phyloP scores from a whole-genome alignment of 2,888 invertebrate genomes.

The Zelleria hepariella region DNA sequence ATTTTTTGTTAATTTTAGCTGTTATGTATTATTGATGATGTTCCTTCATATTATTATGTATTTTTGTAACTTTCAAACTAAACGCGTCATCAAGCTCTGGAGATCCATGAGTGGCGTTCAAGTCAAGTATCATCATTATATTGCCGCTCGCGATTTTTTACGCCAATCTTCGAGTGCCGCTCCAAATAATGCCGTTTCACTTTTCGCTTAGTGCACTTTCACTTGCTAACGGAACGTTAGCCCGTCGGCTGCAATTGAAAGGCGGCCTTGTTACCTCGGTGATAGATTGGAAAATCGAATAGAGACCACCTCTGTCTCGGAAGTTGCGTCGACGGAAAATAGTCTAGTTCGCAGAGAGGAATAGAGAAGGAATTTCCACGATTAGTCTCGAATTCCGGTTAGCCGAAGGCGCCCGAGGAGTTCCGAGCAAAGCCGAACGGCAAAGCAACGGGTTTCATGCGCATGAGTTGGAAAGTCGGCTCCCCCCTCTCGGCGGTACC shows the following conservation, averaged over 20 bases:
- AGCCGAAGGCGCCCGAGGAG: slow-evolving; percentile 31
- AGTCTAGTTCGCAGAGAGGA: slow-evolving; percentile 16
- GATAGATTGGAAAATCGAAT: slow-evolving; percentile 4
- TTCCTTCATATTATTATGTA: no score
- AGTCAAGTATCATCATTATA: slow-evolving; percentile 36
- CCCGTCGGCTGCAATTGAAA: slow-evolving; percentile 26
- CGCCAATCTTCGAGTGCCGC: slow-evolving; percentile 43
- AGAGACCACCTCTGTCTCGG: not conserved
- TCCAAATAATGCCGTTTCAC: slow-evolving; percentile 59
- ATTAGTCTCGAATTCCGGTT: slow-evolving; percentile 9
- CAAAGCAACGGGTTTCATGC: slow-evolving; percentile 29
- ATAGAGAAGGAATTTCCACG: slow-evolving; percentile 17
- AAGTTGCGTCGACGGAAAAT: slow-evolving; percentile 14
- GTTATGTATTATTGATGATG: no score
- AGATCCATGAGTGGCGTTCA: not conserved
- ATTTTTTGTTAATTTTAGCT: no score
- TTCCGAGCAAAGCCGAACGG: slow-evolving; percentile 22
- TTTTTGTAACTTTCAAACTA: no score
- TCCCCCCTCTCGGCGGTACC: slow-evolving; percentile 23
- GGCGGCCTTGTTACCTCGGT: slow-evolving; percentile 22
- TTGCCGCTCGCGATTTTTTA: slow-evolving; percentile 46
- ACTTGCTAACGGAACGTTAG: slow-evolving; percentile 53
- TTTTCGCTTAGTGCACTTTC: slow-evolving; percentile 61
- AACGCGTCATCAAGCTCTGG: not conserved
- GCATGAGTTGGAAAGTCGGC: slow-evolving; percentile 55